These are phyloP conservation scores for Megalopta genalis DNA, from an alignment of 1,140 invertebrate genomes.

Conservation along the genomic window DNA sequence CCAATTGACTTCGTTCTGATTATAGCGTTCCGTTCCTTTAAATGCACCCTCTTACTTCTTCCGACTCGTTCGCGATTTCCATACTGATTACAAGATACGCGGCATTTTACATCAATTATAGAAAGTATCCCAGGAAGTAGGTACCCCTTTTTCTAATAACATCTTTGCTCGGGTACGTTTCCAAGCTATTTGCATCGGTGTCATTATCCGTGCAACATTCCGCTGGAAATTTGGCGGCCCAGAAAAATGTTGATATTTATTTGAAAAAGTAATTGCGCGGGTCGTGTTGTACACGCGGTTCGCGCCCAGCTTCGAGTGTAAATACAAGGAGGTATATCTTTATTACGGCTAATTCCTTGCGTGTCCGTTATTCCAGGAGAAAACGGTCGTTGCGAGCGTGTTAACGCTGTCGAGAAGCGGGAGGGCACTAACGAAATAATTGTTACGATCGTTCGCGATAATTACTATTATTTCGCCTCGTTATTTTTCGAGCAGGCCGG, in stretches of 20 bases:
- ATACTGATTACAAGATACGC: too few species aligned
- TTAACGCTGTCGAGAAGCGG: neutral
- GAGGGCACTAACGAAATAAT: slow-evolving; percentile 13
- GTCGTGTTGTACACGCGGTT: slow-evolving; percentile 11
- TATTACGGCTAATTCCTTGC: slow-evolving; percentile 27
- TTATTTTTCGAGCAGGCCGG: neutral
- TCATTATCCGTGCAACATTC: neutral
- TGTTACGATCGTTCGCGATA: slow-evolving; percentile 16
- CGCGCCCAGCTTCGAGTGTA: slow-evolving; percentile 14
- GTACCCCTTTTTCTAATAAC: too few species aligned
- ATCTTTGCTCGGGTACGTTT: too few species aligned
- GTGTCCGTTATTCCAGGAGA: neutral
- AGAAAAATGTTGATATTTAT: neutral
- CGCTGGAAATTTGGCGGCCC: neutral
- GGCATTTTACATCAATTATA: too few species aligned
- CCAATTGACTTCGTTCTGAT: too few species aligned
- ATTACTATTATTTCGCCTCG: neutral
- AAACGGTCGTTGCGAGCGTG: neutral
- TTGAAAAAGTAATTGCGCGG: slow-evolving; percentile 23
- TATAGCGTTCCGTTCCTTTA: too few species aligned
- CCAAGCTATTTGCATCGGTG: neutral
- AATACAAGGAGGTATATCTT: slow-evolving; percentile 24
- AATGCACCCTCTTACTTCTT: neutral
- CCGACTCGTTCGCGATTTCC: neutral
- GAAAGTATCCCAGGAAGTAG: too few species aligned